Conservation (phyloP, 2,113 vertebrate genomes). For the Cyanoramphus novaezelandiae region DNA sequence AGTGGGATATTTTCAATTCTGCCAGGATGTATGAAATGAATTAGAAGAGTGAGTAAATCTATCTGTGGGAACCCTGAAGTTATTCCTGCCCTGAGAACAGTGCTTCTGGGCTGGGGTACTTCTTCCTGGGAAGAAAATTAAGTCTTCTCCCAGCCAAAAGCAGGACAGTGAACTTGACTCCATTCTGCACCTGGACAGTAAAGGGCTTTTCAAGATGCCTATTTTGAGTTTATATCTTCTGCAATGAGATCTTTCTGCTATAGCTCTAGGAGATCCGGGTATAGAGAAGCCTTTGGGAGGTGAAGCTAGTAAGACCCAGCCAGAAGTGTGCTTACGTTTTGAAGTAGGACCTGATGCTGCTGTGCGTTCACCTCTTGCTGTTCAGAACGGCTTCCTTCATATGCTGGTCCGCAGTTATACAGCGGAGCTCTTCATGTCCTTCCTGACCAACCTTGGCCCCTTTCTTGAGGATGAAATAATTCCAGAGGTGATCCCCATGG, state of each 20-base stretch:
- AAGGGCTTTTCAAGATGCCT: not conserved
- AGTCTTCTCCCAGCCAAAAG: not conserved
- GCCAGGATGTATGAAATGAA: not conserved
- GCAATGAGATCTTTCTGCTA: not conserved
- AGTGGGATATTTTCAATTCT: not conserved
- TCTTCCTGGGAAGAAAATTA: not conserved
- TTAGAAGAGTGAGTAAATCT: not conserved
- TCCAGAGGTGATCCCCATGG: slow-evolving; percentile 87
- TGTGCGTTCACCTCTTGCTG: slow-evolving; percentile 74
- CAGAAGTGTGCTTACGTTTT: slow-evolving; percentile 78
- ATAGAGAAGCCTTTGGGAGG: slow-evolving; percentile 18
- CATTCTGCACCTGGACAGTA: not conserved
- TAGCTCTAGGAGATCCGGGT: slow-evolving; percentile 15
- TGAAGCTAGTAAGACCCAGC: not conserved
- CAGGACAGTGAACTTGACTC: not conserved
- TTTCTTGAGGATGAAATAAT: slow-evolving; percentile 93
- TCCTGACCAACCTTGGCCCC: slow-evolving; percentile 84
- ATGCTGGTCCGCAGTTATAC: slow-evolving; percentile 76
- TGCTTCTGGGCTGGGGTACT: not conserved
- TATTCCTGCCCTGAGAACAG: not conserved
- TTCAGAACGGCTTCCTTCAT: slow-evolving; percentile 82
- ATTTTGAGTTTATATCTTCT: rapidly evolving
- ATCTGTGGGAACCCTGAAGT: not conserved
- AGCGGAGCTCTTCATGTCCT: slow-evolving; percentile 84
- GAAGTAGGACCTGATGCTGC: slow-evolving; percentile 81